phyloP scores from a whole-genome alignment of 1,140 invertebrate species.

The Bombus confusus region DNA sequence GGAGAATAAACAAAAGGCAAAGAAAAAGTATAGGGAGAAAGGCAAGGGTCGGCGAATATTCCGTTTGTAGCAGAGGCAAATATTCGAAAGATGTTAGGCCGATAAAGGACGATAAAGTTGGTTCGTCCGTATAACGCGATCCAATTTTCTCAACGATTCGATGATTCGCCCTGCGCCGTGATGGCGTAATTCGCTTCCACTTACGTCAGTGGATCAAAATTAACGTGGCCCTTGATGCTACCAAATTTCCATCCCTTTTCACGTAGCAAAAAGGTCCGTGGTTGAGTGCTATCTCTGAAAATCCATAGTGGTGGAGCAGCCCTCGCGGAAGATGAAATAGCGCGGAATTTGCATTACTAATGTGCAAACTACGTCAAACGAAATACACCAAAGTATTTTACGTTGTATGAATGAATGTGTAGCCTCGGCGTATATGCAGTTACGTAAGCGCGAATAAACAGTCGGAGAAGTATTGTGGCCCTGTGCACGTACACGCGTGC shows the following conservation, averaged over 20 bases:
- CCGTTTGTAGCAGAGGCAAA: neutral
- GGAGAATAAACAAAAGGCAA: neutral
- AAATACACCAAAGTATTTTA: slow-evolving; percentile 66
- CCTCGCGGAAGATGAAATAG: slow-evolving; percentile 16
- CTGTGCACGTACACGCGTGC: too few species aligned
- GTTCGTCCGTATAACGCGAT: neutral
- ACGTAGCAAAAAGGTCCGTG: slow-evolving; percentile 45
- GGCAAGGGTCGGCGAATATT: neutral
- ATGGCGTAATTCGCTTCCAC: slow-evolving; percentile 40
- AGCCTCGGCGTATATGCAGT: neutral
- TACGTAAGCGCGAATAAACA: slow-evolving; percentile 1
- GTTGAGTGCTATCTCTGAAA: slow-evolving; percentile 61
- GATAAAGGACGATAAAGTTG: slow-evolving; percentile 1
- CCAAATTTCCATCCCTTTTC: slow-evolving; percentile 64
- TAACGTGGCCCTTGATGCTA: slow-evolving; percentile 57
- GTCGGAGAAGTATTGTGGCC: neutral
- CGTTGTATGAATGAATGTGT: slow-evolving; percentile 40
- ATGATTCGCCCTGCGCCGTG: slow-evolving; percentile 29
- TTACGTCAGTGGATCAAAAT: slow-evolving; percentile 59
- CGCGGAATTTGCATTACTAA: slow-evolving; percentile 67
- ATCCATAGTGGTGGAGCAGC: slow-evolving; percentile 44
- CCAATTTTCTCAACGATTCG: slow-evolving; percentile 19
- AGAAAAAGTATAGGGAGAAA: neutral
- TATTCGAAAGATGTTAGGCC: slow-evolving; percentile 11
- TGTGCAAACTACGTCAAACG: slow-evolving; percentile 69